Evolutionary conservation across 2,113 vertebrate species (phyloP).

Genomic region (Cercopithecus mona): DNA sequence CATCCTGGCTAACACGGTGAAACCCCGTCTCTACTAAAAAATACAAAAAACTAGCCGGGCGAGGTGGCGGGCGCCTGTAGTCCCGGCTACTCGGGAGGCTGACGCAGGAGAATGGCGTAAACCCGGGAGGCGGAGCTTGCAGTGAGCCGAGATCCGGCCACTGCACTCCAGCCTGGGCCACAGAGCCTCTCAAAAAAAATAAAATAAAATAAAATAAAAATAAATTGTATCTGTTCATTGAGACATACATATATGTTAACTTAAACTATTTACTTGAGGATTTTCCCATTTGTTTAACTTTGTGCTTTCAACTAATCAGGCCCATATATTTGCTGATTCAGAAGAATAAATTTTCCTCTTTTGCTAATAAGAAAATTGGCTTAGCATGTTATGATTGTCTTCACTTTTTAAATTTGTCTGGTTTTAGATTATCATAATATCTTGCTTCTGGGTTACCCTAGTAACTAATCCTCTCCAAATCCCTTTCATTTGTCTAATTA

Average conservation of each 20-base stretch:
- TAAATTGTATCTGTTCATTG: not conserved
- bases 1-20: too few relatives aligned
- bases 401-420: not conserved
- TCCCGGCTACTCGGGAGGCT: too few relatives aligned
- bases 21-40: too few relatives aligned
- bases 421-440: not conserved
- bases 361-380: not conserved
- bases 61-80: too few relatives aligned
- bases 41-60: too few relatives aligned
- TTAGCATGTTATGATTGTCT: not conserved
- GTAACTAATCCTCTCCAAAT: not conserved
- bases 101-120: too few relatives aligned
- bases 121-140: too few relatives aligned
- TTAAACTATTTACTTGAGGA: not conserved
- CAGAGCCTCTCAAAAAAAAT: too few relatives aligned
- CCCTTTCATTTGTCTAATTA: not conserved
- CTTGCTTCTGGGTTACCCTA: not conserved
- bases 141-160: too few relatives aligned
- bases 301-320: not conserved
- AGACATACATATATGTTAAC: not conserved
- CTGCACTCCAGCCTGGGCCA: too few relatives aligned
- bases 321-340: not conserved
- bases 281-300: not conserved
- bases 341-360: not conserved
- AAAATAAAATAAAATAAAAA: too few relatives aligned